Conservation (phyloP, 2,888 invertebrate species). For the Ptychoptera albimana region DNA sequence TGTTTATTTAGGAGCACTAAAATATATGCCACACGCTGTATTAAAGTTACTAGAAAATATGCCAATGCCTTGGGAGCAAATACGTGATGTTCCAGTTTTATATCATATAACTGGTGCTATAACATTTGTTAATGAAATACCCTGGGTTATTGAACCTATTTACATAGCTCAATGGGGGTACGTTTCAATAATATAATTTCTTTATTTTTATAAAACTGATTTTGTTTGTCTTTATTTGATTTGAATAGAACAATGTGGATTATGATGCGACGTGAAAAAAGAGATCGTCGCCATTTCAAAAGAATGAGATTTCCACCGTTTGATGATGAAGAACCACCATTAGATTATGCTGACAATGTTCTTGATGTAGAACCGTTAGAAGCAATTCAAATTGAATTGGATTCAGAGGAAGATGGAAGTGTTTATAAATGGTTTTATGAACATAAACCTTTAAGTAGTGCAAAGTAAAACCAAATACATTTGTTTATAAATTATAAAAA, state of each 20-base stretch:
- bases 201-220: neutral
- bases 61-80: constrained; percentile 99
- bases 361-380: constrained; percentile 97
- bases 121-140: constrained; percentile 99
- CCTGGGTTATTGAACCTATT: constrained; percentile 98
- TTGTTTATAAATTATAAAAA: neutral
- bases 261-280: constrained; percentile 98
- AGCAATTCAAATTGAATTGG: constrained; percentile 96
- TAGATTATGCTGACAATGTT: constrained; percentile 99
- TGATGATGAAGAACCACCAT: constrained; percentile 98
- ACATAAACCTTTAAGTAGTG: constrained; percentile 86
- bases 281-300: constrained; percentile 97
- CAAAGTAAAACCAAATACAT: constrained; percentile 42
- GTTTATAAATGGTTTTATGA: constrained; percentile 98
- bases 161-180: constrained; percentile 99
- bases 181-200: constrained; percentile 15
- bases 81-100: constrained; percentile 90
- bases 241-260: constrained; percentile 91
- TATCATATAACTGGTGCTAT: constrained; percentile 99
- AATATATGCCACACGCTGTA: constrained; percentile 99
- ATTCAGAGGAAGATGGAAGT: constrained; percentile 81
- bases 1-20: constrained; percentile 92
- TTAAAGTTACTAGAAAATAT: constrained; percentile 98
- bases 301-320: constrained; percentile 99
- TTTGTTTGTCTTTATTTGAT: neutral